Percentiles rank a stretch among this genome's conserved stretches.
These are phyloP conservation scores for Uloborus diversus DNA, from an alignment of 1,140 invertebrate species.

Conservation along the genomic window DNA sequence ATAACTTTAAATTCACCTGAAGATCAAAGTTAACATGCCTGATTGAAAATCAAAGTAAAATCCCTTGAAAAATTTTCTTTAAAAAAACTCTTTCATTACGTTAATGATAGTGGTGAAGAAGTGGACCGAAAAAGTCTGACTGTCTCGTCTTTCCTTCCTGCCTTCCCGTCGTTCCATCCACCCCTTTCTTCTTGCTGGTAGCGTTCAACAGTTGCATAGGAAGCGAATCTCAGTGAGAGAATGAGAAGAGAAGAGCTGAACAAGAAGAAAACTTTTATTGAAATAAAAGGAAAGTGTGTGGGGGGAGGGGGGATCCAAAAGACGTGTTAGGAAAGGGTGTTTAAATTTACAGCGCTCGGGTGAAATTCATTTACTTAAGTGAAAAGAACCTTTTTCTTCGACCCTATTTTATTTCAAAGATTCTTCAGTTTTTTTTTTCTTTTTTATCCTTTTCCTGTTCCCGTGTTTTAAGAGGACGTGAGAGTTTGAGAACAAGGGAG, in stretches of 20 bases:
- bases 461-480: slow-evolving; percentile 25
- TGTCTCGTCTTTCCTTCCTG: not conserved
- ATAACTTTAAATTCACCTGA: too few species aligned
- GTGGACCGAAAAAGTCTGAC: slow-evolving; percentile 11
- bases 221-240: slow-evolving; percentile 6
- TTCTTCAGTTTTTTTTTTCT: not conserved
- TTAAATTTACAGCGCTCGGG: slow-evolving; percentile 34
- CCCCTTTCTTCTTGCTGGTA: not conserved
- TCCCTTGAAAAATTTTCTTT: not conserved
- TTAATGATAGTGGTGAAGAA: slow-evolving; percentile 30
- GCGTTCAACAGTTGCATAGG: slow-evolving; percentile 27
- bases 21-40: slow-evolving; percentile 20
- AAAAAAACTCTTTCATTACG: slow-evolving; percentile 34
- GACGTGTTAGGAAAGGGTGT: slow-evolving; percentile 26
- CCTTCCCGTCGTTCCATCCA: not conserved
- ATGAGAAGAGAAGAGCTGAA: not conserved
- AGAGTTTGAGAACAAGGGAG: slow-evolving; percentile 5
- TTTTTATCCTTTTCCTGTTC: not conserved
- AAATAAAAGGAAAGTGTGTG: too few species aligned
- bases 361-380: slow-evolving; percentile 49
- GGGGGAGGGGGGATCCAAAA: slow-evolving; percentile 8
- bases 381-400: slow-evolving; percentile 43
- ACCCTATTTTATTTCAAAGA: slow-evolving; percentile 15
- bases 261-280: not conserved
- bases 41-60: slow-evolving; percentile 26